Evolutionary conservation across 2,888 invertebrate genomes (phyloP).

Genomic region (Drosophila colorata): DNA sequence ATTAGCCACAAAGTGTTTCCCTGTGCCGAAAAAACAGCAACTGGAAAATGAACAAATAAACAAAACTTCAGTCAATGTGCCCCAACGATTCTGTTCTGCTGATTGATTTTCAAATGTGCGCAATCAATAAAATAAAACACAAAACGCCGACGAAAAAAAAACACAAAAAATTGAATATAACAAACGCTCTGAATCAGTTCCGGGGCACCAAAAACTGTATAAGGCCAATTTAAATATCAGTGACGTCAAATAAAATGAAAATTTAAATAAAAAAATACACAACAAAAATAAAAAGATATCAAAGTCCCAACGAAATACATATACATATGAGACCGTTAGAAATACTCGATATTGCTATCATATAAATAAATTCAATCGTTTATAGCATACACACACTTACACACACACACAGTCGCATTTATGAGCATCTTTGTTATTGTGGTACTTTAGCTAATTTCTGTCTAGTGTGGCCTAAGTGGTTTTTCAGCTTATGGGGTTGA

Average conservation of each 20-base stretch:
- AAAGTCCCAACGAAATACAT: neutral
- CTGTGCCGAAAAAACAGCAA: slow-evolving; percentile 28
- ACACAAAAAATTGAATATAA: slow-evolving; percentile 18
- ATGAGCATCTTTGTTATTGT: slow-evolving; percentile 26
- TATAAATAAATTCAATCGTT: slow-evolving; percentile 18
- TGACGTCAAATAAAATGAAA: slow-evolving; percentile 57
- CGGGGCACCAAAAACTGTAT: neutral
- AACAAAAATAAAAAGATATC: slow-evolving; percentile 1
- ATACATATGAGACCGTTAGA: slow-evolving; percentile 5
- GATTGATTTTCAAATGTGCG: slow-evolving; percentile 71
- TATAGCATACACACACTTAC: neutral
- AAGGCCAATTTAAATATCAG: slow-evolving; percentile 5
- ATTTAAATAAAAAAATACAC: slow-evolving; percentile 56
- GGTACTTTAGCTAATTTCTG: slow-evolving; percentile 43
- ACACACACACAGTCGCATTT: slow-evolving; percentile 4
- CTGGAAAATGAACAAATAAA: slow-evolving; percentile 64
- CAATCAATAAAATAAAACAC: slow-evolving; percentile 65
- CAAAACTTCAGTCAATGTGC: slow-evolving; percentile 74
- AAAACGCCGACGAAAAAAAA: slow-evolving; percentile 11
- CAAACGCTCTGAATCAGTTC: slow-evolving; percentile 7
- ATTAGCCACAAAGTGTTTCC: slow-evolving; percentile 48
- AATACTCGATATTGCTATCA: slow-evolving; percentile 1
- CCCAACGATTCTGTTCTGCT: slow-evolving; percentile 37
- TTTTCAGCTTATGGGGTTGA: slow-evolving; percentile 17
- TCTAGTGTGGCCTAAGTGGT: slow-evolving; percentile 34